Base-by-base conservation (phyloP, 2,113 vertebrate genomes). In the Solenodon paradoxus region DNA sequence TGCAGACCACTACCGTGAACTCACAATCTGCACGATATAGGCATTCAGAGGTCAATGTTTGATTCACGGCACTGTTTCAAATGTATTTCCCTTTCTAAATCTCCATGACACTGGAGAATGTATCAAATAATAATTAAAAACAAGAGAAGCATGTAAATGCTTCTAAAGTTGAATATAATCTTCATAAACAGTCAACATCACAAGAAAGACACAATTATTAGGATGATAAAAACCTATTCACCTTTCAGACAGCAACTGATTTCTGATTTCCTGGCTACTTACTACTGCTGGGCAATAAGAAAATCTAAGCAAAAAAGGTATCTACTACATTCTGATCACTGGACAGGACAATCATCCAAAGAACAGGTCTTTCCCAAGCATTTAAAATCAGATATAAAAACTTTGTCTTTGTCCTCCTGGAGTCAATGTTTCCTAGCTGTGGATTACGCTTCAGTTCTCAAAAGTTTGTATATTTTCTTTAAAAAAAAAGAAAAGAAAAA, bases 101-200 rank as follows among this genome's bases (percentile, higher is more conserved):
- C 91, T 20, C 38, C 3, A 38, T 26, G 63, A 93, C 24, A 78
- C 7, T 80, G 49, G 35, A 53, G 30, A 88, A 78, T 78, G 32
- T 72, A 90, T 72, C 81, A 85, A 87, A 81, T 61, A 90, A 78
- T 59, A 35, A 82, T 45, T 81, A 38, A 82, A 94, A 91, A 55
- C 66, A 89, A 86, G 96, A 19, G 24, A 66, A 88, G 72, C 57
- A 90, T 30, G 63, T 71, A 68, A 72, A 63, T 68, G 35, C 13
- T 64, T 77, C 59, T 82, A 85, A 93, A 90, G 28, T 45, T 66
- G 35, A 20, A 59, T 19, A 45, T 19, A 9, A 16, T 78, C 35
- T 68, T 64, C 20, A 40, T 19, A 68, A 75, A 75, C 9, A 78
- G 12, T 51, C 47, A 66, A 30, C 42, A 53, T 61, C 40, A 72